phyloP scores from a whole-genome alignment of 2,888 invertebrate species.

The Melieria crassipennis region DNA sequence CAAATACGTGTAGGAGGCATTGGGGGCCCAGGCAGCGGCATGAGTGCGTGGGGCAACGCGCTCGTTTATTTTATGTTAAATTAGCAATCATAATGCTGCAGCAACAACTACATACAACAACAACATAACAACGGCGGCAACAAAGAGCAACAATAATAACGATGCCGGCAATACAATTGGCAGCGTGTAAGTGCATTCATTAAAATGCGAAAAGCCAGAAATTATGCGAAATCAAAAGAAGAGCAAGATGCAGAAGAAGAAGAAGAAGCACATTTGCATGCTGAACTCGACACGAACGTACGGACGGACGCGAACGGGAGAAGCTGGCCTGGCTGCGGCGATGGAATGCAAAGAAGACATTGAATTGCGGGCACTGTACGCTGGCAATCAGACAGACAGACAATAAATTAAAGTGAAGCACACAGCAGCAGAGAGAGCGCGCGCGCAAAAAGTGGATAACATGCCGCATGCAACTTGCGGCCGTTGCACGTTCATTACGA shows the following conservation, averaged over 20 bases:
- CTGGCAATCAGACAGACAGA: constrained; percentile 4
- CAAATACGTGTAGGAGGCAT: too few species aligned
- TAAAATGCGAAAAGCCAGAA: constrained; percentile 18
- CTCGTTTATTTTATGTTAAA: constrained; percentile 22
- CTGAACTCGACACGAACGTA: too few species aligned
- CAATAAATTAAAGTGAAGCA: not conserved
- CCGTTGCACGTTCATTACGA: too few species aligned
- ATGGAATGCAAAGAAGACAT: too few species aligned
- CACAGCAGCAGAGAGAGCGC: too few species aligned
- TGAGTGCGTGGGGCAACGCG: not conserved
- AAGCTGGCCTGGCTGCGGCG: too few species aligned
- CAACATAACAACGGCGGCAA: not conserved
- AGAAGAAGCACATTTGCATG: not conserved
- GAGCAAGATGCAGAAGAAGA: constrained; percentile 21
- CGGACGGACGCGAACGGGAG: too few species aligned
- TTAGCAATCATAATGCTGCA: constrained; percentile 2
- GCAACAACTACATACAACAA: not conserved
- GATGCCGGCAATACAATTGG: not conserved
- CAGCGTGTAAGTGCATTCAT: constrained; percentile 26
- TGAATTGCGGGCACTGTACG: not conserved
- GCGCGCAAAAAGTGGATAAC: not conserved
- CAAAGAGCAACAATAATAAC: constrained; percentile 11
- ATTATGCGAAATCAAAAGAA: constrained; percentile 28
- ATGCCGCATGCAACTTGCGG: too few species aligned
- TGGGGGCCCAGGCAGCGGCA: too few species aligned